Evolutionary conservation across 2,888 invertebrate species (phyloP).

Genomic region (Hermaeophaga mercurialis): DNA sequence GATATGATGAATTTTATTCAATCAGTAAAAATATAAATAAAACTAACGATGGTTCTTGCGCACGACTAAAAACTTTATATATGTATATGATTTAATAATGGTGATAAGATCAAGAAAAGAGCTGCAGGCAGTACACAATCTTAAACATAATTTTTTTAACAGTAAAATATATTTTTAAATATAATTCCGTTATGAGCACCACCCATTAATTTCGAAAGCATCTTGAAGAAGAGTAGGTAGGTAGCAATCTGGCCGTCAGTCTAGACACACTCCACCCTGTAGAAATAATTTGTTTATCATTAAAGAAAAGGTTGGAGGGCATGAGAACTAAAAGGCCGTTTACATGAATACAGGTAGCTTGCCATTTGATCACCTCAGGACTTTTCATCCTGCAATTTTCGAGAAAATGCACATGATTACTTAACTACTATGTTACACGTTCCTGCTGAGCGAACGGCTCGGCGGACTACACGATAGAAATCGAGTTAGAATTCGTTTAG

Average conservation of each 20-base stretch:
- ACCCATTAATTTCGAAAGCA: too few relatives aligned
- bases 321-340: constrained; percentile 34
- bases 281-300: constrained; percentile 30
- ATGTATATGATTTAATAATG: too few relatives aligned
- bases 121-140: too few relatives aligned
- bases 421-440: constrained; percentile 50
- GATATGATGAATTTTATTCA: too few relatives aligned
- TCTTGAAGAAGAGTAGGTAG: too few relatives aligned
- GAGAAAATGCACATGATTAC: constrained; percentile 49
- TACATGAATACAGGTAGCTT: constrained; percentile 47
- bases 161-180: too few relatives aligned
- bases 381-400: constrained; percentile 44
- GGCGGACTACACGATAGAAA: constrained; percentile 16
- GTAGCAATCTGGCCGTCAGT: constrained; percentile 3
- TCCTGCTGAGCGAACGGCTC: constrained; percentile 22
- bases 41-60: too few relatives aligned
- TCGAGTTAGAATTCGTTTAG: constrained; percentile 16
- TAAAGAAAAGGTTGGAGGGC: constrained; percentile 39
- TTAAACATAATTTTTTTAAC: too few relatives aligned
- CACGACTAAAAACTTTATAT: too few relatives aligned
- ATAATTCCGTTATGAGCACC: too few relatives aligned
- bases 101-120: too few relatives aligned
- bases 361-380: constrained; percentile 43
- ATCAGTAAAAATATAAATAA: too few relatives aligned
- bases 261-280: constrained; percentile 14